Evolutionary conservation across 2,113 vertebrate genomes (phyloP).

Genomic region (Hemiscyllium ocellatum): DNA sequence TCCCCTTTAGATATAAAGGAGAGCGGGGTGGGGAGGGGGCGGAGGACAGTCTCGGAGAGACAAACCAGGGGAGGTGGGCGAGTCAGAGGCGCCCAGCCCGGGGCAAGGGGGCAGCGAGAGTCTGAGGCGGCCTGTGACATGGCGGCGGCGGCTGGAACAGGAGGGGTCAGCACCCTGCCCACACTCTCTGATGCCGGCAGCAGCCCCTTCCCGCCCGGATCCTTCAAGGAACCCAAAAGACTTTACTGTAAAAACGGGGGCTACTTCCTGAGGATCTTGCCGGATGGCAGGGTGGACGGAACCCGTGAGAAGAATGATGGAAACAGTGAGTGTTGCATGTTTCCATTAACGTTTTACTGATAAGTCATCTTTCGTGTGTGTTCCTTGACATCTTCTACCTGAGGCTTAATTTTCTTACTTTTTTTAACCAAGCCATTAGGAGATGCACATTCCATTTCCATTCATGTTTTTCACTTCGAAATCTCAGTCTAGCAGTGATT

Average conservation of each 20-base stretch:
- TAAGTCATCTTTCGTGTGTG: not conserved
- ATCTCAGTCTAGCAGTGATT: not conserved
- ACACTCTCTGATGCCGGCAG: conserved; percentile 62
- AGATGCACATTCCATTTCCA: not conserved
- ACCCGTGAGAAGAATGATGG: conserved; percentile 81
- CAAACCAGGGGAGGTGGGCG: conserved; percentile 34
- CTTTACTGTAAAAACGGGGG: conserved; percentile 96
- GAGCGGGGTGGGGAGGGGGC: not conserved
- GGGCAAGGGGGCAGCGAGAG: not conserved
- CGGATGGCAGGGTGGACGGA: conserved; percentile 85
- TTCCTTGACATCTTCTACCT: not conserved
- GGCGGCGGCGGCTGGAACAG: conserved; percentile 47
- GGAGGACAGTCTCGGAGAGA: not conserved
- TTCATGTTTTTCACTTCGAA: not conserved
- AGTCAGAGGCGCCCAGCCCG: conserved; percentile 54
- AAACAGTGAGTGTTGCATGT: conserved; percentile 21
- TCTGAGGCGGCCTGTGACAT: conserved; percentile 22
- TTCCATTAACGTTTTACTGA: not conserved
- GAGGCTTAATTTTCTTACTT: not conserved
- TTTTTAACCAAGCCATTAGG: too few relatives aligned
- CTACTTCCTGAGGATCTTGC: conserved; percentile 82
- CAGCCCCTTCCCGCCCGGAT: conserved; percentile 70
- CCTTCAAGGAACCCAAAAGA: conserved; percentile 86
- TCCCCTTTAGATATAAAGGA: not conserved
- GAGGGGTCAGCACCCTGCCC: conserved; percentile 77